Conservation (phyloP, 1,140 invertebrate species). For the Zaprionus africanus region DNA sequence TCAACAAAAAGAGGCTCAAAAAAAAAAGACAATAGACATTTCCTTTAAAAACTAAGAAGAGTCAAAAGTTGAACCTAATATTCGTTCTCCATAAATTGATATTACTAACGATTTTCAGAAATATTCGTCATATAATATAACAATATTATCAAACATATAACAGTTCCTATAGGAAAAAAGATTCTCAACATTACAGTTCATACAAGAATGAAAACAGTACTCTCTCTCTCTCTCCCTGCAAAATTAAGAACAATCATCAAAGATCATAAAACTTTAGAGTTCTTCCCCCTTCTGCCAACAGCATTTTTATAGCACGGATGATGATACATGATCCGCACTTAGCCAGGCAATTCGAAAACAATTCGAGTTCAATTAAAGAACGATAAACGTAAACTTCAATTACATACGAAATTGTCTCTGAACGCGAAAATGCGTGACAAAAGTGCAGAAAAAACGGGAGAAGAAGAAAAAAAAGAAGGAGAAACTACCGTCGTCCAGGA, state of each 20-base stretch:
- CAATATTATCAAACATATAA: too few relatives aligned
- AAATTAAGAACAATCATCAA: not conserved
- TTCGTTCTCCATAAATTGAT: too few relatives aligned
- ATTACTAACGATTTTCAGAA: too few relatives aligned
- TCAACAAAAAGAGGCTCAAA: too few relatives aligned
- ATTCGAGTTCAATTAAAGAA: conserved; percentile 60
- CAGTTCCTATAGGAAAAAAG: too few relatives aligned
- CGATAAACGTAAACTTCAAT: conserved; percentile 72
- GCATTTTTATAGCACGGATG: not conserved
- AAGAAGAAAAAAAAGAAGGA: not conserved
- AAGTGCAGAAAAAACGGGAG: not conserved
- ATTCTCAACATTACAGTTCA: not conserved
- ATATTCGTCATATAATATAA: too few relatives aligned
- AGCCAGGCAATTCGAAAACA: conserved; percentile 12
- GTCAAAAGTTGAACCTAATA: too few relatives aligned
- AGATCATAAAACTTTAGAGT: not conserved
- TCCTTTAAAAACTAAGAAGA: too few relatives aligned
- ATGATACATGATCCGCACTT: conserved; percentile 11
- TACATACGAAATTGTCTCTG: conserved; percentile 53
- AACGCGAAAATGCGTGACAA: conserved; percentile 55
- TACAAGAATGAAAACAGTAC: not conserved
- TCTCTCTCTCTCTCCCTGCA: not conserved
- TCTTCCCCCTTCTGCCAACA: not conserved
- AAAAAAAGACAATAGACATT: too few relatives aligned
- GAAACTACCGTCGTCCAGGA: conserved; percentile 10